Conservation (phyloP, 2,797 vertebrate genomes). For the Sebastes matsubarae region DNA sequence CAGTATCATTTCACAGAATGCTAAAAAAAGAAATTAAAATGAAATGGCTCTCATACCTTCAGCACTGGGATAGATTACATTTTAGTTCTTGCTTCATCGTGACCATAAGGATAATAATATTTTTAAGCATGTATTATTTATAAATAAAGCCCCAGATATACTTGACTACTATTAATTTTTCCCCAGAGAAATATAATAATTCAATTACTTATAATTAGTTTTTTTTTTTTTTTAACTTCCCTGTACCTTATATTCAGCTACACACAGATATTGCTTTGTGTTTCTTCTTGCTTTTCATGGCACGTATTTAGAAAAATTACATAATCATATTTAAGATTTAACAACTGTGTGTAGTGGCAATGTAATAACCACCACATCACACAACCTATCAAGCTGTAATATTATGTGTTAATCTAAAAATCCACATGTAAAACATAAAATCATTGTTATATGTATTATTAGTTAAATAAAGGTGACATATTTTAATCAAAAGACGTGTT, state of each 20-base stretch:
- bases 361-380: background rate
- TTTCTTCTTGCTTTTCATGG: background rate
- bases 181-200: background rate
- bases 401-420: background rate
- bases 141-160: background rate
- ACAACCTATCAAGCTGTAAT: background rate
- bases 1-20: slow-evolving; percentile 30
- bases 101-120: background rate
- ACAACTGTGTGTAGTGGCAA: background rate
- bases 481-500: background rate
- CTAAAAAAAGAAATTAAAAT: background rate
- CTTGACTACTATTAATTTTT: background rate
- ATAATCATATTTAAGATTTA: background rate
- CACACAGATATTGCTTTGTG: background rate
- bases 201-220: background rate
- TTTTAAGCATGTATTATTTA: background rate
- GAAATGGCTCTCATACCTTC: background rate
- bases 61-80: background rate
- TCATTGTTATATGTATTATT: background rate
- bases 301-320: background rate
- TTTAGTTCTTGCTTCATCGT: background rate
- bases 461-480: background rate
- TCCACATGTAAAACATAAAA: background rate
- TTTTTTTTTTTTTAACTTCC: background rate
- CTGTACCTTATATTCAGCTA: too few relatives aligned